phyloP scores from a whole-genome alignment of 2,797 vertebrate genomes.

The Crypturellus tataupa region DNA sequence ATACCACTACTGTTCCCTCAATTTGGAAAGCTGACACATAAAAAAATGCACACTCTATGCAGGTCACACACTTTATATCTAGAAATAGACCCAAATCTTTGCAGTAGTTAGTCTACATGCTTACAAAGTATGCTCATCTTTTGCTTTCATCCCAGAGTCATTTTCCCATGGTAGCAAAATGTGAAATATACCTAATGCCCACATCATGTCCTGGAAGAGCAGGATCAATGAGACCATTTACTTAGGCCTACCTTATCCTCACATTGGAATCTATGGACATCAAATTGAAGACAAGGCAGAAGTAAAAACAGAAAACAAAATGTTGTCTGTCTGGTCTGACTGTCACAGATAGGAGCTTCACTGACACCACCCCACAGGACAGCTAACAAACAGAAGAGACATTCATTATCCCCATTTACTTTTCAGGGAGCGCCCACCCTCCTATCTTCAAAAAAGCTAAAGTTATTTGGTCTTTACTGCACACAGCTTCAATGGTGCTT shows the following conservation, averaged over 20 bases:
- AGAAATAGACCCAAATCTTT: not conserved
- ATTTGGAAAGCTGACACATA: not conserved
- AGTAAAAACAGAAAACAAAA: slow-evolving; percentile 14
- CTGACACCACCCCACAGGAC: not conserved
- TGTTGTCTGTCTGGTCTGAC: slow-evolving; percentile 16
- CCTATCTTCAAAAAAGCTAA: slow-evolving; percentile 26
- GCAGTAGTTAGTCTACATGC: not conserved
- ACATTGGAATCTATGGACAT: not conserved
- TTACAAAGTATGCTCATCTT: not conserved
- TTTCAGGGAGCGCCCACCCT: not conserved
- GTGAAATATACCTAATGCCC: not conserved
- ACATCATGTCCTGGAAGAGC: not conserved
- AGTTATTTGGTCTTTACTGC: slow-evolving; percentile 10
- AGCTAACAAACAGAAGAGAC: slow-evolving; percentile 54
- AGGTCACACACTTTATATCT: not conserved
- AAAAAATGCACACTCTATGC: not conserved
- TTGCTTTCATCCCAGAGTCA: not conserved
- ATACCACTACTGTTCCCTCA: not conserved
- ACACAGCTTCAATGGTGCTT: not conserved
- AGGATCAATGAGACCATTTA: not conserved
- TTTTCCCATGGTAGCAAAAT: not conserved
- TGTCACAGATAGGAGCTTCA: slow-evolving; percentile 52
- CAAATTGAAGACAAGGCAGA: not conserved
- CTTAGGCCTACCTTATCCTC: not conserved
- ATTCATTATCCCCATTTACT: slow-evolving; percentile 30